Base-by-base conservation (phyloP, 1,140 invertebrate genomes). In the Bradysia coprophila region DNA sequence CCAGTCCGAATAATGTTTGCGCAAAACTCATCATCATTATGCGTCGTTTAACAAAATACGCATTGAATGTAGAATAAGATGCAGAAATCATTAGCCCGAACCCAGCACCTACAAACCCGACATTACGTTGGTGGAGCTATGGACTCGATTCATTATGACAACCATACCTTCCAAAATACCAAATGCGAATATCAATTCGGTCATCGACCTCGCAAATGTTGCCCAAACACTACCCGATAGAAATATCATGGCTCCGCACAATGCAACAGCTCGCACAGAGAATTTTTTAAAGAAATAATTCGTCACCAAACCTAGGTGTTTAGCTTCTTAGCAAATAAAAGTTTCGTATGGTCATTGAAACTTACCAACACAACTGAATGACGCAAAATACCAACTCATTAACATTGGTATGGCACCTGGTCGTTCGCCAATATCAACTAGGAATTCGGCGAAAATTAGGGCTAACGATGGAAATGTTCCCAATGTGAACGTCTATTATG, bases 31-130 rank as follows among this genome's bases (percentile, higher is more conserved):
- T 73, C 40, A 72, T 64, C 46, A 69, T 59, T 1, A 70, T 71
- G 42, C 70, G 65, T 44, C 65, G 68, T 42, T 61, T 63, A 0
- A 68, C 62, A 34, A 73, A 76, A 43, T 75, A 75, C 20, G 56
- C 53, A 45, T 76, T 75, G 22, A 76, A 60, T 0, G 63, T 66
- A 2, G 70, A 66, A 44, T 73, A 73, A 15, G 59, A 59, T 4
- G 71, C 64, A 19, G 71, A 69, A 28, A 73, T 61, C 46, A 73
- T 66, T 13, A 74, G 57, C 1, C 72, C 73, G 38, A 73, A 70
- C 15, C 69, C 68, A 19, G 61, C 32, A 21, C 61, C 62, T 62
- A 31, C 37, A n/a, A 19, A 13, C 4, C 6, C 38, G 18, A 38
- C 21, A 15, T n/a, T n/a, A n/a, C n/a, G n/a, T 38, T 5, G 4